Evolutionary conservation across 2,113 vertebrate genomes (phyloP), one percentile per base, ranked within the genome.

Genomic region (Gulo gulo): DNA sequence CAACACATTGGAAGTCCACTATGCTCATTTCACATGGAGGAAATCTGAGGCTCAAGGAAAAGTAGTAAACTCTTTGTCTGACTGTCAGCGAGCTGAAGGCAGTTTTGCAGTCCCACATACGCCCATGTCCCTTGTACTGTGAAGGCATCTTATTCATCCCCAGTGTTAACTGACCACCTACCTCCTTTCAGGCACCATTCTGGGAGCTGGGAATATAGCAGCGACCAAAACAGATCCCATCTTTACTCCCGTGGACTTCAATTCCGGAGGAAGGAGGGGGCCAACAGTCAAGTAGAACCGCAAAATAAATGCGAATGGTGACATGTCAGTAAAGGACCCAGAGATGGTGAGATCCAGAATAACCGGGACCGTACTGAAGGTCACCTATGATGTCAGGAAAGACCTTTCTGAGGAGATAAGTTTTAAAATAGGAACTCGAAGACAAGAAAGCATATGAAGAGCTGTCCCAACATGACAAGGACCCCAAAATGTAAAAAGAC

Each of bases 51-150:
- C 3, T 11, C 7, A 59, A 47, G 24, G 21, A 79, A 23, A 88
- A 69, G 67, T 13, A 78, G 7, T 69, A 39, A 55, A 12, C 36
- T 10, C 11, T 59, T 36, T 24, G 18, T 45, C 16, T 63, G 74
- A 52, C 3, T 26, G 14, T 36, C 21, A 73, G 45, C 7, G 13
- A 61, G 2, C n/a, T 39, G 36, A 61, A 52, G n/a, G n/a, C 24
- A 55, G 13, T 1, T 18, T 14, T 74, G 24, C 7, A 10, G 42
- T 29, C 26, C 16, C 74, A 29, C 42, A 4, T 31, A 47, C 0
- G 26, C 4, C 1, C 42, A n/a, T 2, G 15, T 2, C 10, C 18
- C 78, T 31, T 24, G 24, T 3, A 26, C 13, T 50, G 13, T 2
- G 24, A 1, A 59, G 36, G 18, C 2, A 34, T 39, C 61, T 31